Conservation (phyloP, 2,888 invertebrate species). For the Phasia obesa region DNA sequence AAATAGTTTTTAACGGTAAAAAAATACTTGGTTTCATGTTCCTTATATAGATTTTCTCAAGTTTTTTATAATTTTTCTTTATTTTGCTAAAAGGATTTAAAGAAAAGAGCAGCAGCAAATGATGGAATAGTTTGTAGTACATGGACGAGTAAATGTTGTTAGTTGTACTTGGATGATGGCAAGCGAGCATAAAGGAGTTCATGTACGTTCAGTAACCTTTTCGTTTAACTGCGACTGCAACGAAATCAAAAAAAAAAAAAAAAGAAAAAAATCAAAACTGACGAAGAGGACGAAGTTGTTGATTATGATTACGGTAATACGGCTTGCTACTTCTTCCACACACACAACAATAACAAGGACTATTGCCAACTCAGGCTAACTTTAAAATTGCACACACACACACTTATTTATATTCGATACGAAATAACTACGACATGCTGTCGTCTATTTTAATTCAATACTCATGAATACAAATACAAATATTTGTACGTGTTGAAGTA, state of each 20-base stretch:
- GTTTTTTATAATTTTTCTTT: slow-evolving; percentile 32
- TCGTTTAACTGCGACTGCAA: slow-evolving; percentile 7
- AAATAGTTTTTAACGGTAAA: slow-evolving; percentile 42
- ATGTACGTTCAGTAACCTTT: slow-evolving; percentile 73
- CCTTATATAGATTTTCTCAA: slow-evolving; percentile 56
- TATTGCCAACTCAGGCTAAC: slow-evolving; percentile 44
- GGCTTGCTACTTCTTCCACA: slow-evolving; percentile 32
- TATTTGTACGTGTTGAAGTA: not conserved
- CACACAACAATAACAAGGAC: slow-evolving; percentile 13
- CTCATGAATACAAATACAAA: slow-evolving; percentile 16
- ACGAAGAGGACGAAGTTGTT: slow-evolving; percentile 4
- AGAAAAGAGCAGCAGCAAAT: slow-evolving; percentile 21
- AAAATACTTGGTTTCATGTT: slow-evolving; percentile 28
- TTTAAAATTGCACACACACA: slow-evolving; percentile 51
- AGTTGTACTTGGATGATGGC: slow-evolving; percentile 33
- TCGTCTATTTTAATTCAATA: slow-evolving; percentile 60
- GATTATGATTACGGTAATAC: slow-evolving; percentile 39
- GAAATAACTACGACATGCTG: slow-evolving; percentile 55
- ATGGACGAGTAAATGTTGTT: slow-evolving; percentile 30
- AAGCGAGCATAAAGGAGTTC: slow-evolving; percentile 65
- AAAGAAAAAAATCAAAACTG: not conserved
- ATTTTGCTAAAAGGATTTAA: slow-evolving; percentile 23
- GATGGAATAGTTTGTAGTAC: slow-evolving; percentile 48
- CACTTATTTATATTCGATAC: slow-evolving; percentile 29
- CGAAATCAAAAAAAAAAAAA: slow-evolving; percentile 2